Percentiles rank a stretch among this genome's conserved stretches.
Conservation (phyloP, 2,888 invertebrate genomes). For the Nomada fabriciana region DNA sequence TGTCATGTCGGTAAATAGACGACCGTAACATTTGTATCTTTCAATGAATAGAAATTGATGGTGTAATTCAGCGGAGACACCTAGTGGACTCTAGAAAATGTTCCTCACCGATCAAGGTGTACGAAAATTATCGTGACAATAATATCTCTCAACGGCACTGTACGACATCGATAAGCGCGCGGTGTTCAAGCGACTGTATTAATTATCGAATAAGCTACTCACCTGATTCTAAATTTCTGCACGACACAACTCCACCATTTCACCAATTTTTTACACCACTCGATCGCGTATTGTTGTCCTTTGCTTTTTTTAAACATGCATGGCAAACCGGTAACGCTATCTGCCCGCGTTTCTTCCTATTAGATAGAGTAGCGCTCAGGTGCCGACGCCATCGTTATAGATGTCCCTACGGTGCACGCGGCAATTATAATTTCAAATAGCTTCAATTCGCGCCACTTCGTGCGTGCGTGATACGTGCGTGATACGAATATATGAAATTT, state of each 20-base stretch:
- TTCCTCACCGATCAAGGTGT: constrained; percentile 36
- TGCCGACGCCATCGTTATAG: constrained; percentile 3
- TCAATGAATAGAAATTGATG: constrained; percentile 23
- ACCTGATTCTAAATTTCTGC: constrained; percentile 77
- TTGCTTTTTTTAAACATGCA: constrained; percentile 70
- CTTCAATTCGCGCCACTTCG: not conserved
- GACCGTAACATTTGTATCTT: constrained; percentile 10
- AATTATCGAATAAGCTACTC: constrained; percentile 65
- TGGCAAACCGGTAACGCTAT: constrained; percentile 56
- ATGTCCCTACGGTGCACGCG: constrained; percentile 9
- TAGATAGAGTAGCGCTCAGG: not conserved
- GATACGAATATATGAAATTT: not conserved
- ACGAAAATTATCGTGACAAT: constrained; percentile 20
- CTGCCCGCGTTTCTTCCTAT: constrained; percentile 40
- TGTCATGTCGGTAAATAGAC: not conserved
- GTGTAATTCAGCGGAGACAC: constrained; percentile 45
- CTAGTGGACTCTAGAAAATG: constrained; percentile 46
- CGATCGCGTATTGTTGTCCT: constrained; percentile 73
- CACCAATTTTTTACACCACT: constrained; percentile 75
- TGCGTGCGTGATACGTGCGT: not conserved
- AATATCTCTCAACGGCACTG: not conserved
- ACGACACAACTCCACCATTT: constrained; percentile 77
- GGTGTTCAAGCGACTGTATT: constrained; percentile 1
- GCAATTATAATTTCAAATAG: not conserved
- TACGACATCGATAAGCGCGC: constrained; percentile 32